Base-by-base conservation (phyloP, 1,140 invertebrate species). In the Chionoecetes opilio region DNA sequence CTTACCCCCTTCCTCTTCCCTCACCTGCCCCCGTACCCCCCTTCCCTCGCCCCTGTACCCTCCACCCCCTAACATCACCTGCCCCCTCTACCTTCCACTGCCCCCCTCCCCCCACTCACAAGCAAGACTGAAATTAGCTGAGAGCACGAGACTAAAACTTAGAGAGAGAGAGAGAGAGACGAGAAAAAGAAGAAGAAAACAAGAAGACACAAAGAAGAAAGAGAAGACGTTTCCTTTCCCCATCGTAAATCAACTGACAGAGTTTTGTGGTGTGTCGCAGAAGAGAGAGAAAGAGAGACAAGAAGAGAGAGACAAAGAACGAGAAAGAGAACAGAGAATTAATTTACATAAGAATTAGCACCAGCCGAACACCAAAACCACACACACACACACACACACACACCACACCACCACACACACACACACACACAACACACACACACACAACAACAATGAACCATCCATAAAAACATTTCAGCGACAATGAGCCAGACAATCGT, bases 251-350 rank as follows among this genome's bases (percentile, higher is more conserved):
- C 46, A 53, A 8, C 37, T 26, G 88, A 38, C n/a, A 38, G 88
- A 14, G 35, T 21, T 37, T 26, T 37, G 3, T 29, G 88, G 14
- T n/a, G 88, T 26, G 88, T 2, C 26, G 9, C 9, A 26, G 37
- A n/a, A 92, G 82, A 82, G 75, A 84, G 82, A 85, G 75, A 85
- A 75, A 92, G 75, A 92, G 91, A 85, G 34, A 92, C 75, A 92
- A 35, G 85, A 82, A 92, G 75, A 85, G 91, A 92, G 75, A 92
- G 75, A 75, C 29, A 91, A 46, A 92, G 91, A 92, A 75, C 82
- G 91, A 90, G 88, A 90, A 21, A 90, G 34, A 37, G 34, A 46
- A 46, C 41, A 46, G 41, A 46, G 41, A 46, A 14, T 6, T 14
- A 46, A 14, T 6, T 46, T n/a, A 46, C 41, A 46, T 14, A 46